These are phyloP conservation scores for Neria commutata DNA, from an alignment of 2,888 invertebrate species.

Conservation along the genomic window DNA sequence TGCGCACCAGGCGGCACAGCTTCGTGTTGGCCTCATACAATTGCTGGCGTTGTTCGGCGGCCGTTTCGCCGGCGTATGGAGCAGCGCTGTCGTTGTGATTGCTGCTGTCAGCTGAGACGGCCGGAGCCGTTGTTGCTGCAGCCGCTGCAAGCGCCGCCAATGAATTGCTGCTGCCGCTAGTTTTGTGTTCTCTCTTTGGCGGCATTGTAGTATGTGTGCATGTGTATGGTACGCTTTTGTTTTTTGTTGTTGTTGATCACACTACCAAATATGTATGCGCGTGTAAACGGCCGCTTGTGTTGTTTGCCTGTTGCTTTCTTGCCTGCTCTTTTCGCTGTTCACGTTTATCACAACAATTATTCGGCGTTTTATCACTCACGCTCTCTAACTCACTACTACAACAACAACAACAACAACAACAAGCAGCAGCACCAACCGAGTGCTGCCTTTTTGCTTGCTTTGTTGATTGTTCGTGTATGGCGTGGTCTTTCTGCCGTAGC, in stretches of 20 bases:
- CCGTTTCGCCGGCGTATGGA: slow-evolving; percentile 7
- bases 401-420: background rate
- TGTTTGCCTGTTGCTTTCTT: background rate
- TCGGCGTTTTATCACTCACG: background rate
- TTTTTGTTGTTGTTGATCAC: background rate
- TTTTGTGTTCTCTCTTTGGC: slow-evolving; percentile 28
- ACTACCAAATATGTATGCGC: background rate
- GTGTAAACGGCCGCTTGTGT: background rate
- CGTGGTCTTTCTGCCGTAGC: too few species aligned
- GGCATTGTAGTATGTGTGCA: slow-evolving; percentile 25
- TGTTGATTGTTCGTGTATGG: too few species aligned
- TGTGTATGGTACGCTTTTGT: too few species aligned
- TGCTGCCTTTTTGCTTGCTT: too few species aligned
- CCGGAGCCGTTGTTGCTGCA: slow-evolving; percentile 13
- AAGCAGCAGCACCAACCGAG: background rate
- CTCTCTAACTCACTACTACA: background rate
- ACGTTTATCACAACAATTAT: background rate
- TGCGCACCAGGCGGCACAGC: slow-evolving; percentile 38
- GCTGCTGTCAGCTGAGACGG: slow-evolving; percentile 4
- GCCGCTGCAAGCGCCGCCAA: background rate
- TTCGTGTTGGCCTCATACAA: slow-evolving; percentile 35
- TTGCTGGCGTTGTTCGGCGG: slow-evolving; percentile 33
- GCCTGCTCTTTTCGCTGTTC: background rate
- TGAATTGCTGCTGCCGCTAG: slow-evolving; percentile 10
- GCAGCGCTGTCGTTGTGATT: slow-evolving; percentile 4